Evolutionary conservation across 2,888 invertebrate genomes (phyloP).

Genomic region (Ceratothoa steindachneri): DNA sequence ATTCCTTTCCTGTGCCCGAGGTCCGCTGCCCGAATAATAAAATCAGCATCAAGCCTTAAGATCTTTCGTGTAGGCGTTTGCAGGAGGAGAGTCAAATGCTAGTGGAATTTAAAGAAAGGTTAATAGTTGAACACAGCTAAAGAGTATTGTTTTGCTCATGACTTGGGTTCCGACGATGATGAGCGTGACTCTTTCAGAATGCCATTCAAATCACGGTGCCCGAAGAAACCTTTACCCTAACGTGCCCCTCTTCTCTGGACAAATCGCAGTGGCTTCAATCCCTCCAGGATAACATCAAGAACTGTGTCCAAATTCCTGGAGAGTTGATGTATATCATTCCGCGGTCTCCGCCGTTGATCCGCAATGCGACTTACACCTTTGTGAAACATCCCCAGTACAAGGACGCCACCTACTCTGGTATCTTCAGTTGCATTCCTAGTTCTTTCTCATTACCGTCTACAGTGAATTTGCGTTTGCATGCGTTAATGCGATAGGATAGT

Average conservation of each 20-base stretch:
- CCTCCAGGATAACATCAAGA: conserved; percentile 66
- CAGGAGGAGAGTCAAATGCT: no score
- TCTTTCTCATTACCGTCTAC: not conserved
- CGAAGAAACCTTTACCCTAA: conserved; percentile 69
- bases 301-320: conserved; percentile 2
- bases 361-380: conserved; percentile 70
- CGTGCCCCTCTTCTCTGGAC: conserved; percentile 64
- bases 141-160: no score
- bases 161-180: no score
- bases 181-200: conserved; percentile 37
- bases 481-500: no score
- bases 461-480: not conserved
- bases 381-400: conserved; percentile 68
- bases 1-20: no score
- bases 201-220: conserved; percentile 65
- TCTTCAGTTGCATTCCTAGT: conserved; percentile 27
- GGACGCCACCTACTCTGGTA: conserved; percentile 71
- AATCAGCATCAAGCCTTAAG: no score
- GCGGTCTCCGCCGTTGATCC: conserved; percentile 64
- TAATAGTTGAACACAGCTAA: no score
- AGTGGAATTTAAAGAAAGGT: no score
- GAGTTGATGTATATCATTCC: not conserved
- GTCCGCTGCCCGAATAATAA: no score
- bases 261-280: conserved; percentile 76
- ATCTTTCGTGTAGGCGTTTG: no score